Base-by-base conservation (phyloP, 2,888 invertebrate genomes). In the Acronicta alni region DNA sequence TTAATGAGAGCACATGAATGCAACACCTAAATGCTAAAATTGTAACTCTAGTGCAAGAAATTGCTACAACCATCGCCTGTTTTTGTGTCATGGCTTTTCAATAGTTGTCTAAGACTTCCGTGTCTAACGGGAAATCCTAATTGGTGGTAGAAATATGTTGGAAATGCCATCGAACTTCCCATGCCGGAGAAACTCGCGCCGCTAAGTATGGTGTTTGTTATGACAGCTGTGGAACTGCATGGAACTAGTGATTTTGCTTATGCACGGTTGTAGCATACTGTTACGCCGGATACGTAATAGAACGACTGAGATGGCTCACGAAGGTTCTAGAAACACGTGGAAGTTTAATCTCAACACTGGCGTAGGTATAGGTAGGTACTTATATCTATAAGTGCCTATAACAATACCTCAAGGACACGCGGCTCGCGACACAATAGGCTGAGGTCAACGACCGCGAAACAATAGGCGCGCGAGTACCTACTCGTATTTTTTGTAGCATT, bases 111-210 rank as follows among this genome's bases (percentile, higher is more conserved):
- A 17, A 17, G 44, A 62, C 39, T 72, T 75, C 76, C 74, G 32
- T 14, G 42, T 18, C 5, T 2, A 52, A 64, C 71, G 45, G 75
- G 75, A 77, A 77, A 67, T 67, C 49, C 57, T 67, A 74, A 60
- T 53, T 30, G 16, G 49, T 32, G 37, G 23, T 46, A 20, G 59
- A 67, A 57, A 67, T 57, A 77, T 67, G 57, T 23, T 57, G 10
- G 37, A 44, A 59, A 72, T 60, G 67, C 55, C 71, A 60, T 45
- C 35, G 72, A 66, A 75, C 75, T 75, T 72, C 59, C 67, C 43
- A 37, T 45, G 26, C 18, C 1, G 43, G 72, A 43, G 68, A 66
- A 75, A 75, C 75, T 62, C 9, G 57, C 47, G 23, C 37, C 17
- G 16, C 72, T 75, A 58, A 59, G 42, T 67, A 62, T 51, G 56